These are phyloP conservation scores for Aulostomus chinensis DNA, from an alignment of 2,797 vertebrate species.

Conservation along the genomic window DNA sequence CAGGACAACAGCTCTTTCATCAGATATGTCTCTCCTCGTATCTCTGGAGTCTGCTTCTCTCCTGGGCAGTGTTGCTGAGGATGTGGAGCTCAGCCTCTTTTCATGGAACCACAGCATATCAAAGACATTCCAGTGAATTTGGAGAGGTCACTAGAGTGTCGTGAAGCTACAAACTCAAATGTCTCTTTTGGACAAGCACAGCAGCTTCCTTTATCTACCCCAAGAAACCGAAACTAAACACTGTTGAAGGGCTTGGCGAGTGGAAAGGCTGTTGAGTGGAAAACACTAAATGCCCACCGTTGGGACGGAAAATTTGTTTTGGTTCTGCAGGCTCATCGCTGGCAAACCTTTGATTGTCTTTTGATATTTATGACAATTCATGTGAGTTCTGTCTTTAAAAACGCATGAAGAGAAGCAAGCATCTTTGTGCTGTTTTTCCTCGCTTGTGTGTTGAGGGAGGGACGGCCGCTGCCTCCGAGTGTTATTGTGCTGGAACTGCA, in stretches of 20 bases:
- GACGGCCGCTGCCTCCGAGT: too few species aligned
- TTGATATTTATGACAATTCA: too few species aligned
- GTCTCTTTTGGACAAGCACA: constrained; percentile 26
- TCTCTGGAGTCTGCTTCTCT: constrained; percentile 20
- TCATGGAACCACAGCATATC: constrained; percentile 43
- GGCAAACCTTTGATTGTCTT: too few species aligned
- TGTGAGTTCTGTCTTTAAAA: too few species aligned
- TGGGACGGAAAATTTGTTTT: too few species aligned
- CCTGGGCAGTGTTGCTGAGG: constrained; percentile 14
- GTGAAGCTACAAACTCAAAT: constrained; percentile 36
- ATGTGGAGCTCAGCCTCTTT: background rate
- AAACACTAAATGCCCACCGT: constrained; percentile 11
- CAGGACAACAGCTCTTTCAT: constrained; percentile 41
- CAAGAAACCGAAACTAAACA: constrained; percentile 22
- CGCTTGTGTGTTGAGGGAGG: too few species aligned
- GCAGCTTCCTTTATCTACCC: background rate
- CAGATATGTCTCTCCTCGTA: background rate
- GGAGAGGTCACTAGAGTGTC: constrained; percentile 49
- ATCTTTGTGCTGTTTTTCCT: too few species aligned
- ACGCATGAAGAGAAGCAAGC: too few species aligned
- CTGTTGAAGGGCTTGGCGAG: constrained; percentile 7
- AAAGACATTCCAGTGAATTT: constrained; percentile 59
- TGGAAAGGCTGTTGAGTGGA: background rate
- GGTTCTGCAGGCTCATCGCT: too few species aligned
- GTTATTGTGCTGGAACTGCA: too few species aligned